Conservation (phyloP, 1,140 invertebrate genomes). For the Orchestia grillus region DNA sequence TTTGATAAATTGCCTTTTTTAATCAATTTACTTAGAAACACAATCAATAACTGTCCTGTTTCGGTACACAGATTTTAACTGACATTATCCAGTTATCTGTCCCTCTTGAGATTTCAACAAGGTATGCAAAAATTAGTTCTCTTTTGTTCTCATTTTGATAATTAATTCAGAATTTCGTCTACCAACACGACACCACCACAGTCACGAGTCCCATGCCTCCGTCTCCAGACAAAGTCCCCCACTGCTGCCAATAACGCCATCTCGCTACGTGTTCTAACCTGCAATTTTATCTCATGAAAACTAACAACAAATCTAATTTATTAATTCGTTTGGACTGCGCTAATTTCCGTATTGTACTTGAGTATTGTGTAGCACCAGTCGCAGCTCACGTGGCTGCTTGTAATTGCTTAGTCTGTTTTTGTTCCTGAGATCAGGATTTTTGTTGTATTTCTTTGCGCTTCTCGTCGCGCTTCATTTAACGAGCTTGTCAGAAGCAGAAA, state of each 20-base stretch:
- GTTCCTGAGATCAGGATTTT: not conserved
- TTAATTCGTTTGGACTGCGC: not conserved
- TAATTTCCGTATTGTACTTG: not conserved
- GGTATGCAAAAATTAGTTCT: no score
- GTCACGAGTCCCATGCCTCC: not conserved
- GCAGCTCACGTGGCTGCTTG: not conserved
- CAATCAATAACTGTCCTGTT: no score
- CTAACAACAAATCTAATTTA: not conserved
- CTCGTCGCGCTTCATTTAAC: slow-evolving; percentile 12
- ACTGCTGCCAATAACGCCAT: not conserved
- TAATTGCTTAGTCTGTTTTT: not conserved
- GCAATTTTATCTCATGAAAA: not conserved
- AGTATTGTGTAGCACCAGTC: not conserved
- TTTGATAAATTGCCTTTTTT: no score
- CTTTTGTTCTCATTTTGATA: not conserved
- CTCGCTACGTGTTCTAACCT: not conserved
- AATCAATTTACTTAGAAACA: no score
- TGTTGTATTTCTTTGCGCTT: not conserved
- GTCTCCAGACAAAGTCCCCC: not conserved
- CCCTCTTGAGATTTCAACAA: no score
- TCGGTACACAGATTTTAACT: no score
- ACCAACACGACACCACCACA: not conserved
- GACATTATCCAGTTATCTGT: no score
- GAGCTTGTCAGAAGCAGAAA: slow-evolving; percentile 12
- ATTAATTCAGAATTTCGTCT: not conserved